A percentile compares a stretch with the other conserved stretches of the same genome.
Conservation (phyloP, 2,113 vertebrate species). For the Entelurus aequoreus region DNA sequence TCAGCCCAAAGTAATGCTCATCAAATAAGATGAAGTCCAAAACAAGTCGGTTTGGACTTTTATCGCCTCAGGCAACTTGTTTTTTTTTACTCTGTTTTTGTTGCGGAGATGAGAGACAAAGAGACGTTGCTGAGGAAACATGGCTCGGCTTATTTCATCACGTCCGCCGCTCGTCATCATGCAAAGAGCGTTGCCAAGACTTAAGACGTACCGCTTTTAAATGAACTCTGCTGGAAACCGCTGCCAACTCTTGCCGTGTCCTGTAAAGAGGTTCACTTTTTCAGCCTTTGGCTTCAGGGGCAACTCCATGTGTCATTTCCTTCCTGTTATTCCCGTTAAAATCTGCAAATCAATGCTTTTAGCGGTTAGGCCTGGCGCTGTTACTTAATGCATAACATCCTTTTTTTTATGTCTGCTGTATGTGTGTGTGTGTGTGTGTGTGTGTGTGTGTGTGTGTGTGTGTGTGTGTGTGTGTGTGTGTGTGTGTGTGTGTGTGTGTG, state of each 20-base stretch:
- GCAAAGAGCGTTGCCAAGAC: constrained; percentile 39
- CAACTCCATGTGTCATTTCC: constrained; percentile 12
- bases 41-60: constrained; percentile 29
- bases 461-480: constrained; percentile 2
- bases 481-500: constrained; percentile 5
- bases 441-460: constrained; percentile 2
- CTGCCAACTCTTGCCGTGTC: constrained; percentile 37
- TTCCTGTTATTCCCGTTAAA: constrained; percentile 3
- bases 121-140: constrained; percentile 29
- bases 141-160: constrained; percentile 53
- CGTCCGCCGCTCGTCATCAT: constrained; percentile 36
- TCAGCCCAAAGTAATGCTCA: not conserved
- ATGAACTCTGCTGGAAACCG: constrained; percentile 44
- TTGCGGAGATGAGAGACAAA: constrained; percentile 4
- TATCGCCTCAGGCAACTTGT: constrained; percentile 18
- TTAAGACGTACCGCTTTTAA: constrained; percentile 45
- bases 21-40: constrained; percentile 18
- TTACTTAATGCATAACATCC: not conserved
- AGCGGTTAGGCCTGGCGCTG: not conserved
- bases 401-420: not conserved
- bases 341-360: constrained; percentile 7
- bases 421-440: not conserved
- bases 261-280: constrained; percentile 26
- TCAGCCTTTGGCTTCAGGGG: constrained; percentile 31
- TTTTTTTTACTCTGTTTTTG: not conserved